Evolutionary conservation across 2,888 invertebrate genomes (phyloP).

Genomic region (Callyntrura sp.): DNA sequence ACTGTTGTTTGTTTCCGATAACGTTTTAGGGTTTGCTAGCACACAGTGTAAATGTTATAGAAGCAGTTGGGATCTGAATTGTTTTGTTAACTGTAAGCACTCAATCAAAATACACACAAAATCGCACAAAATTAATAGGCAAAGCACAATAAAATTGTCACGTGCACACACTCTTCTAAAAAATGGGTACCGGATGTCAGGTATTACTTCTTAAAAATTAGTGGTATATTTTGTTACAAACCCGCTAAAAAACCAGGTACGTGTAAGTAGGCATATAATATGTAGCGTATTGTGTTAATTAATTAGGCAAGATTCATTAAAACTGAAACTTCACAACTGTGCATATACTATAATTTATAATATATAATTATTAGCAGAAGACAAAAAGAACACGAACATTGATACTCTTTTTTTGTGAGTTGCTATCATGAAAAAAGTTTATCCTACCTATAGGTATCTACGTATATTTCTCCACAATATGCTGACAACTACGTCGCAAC

Average conservation of each 20-base stretch:
- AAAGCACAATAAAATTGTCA: conserved; percentile 11
- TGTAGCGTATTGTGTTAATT: background rate
- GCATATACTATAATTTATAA: background rate
- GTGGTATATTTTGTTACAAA: background rate
- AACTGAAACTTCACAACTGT: conserved; percentile 7
- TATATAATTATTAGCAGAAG: background rate
- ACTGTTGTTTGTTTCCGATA: background rate
- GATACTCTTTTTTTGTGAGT: too few species aligned
- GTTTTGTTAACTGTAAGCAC: conserved; percentile 5
- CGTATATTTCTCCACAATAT: background rate
- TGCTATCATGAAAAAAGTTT: background rate
- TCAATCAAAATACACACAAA: background rate
- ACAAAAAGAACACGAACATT: background rate
- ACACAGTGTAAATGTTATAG: background rate
- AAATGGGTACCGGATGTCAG: conserved; percentile 2
- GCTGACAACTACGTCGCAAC: too few species aligned
- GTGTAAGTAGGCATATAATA: background rate
- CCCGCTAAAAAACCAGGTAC: conserved; percentile 16
- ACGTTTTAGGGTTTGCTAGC: background rate
- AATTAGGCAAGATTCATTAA: background rate
- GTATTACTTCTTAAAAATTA: background rate
- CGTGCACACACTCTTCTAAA: background rate
- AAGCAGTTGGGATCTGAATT: background rate
- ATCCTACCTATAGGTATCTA: background rate
- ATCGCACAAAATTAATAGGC: background rate